Conservation (phyloP, 2,113 vertebrate genomes). For the Pteruthius melanotis region DNA sequence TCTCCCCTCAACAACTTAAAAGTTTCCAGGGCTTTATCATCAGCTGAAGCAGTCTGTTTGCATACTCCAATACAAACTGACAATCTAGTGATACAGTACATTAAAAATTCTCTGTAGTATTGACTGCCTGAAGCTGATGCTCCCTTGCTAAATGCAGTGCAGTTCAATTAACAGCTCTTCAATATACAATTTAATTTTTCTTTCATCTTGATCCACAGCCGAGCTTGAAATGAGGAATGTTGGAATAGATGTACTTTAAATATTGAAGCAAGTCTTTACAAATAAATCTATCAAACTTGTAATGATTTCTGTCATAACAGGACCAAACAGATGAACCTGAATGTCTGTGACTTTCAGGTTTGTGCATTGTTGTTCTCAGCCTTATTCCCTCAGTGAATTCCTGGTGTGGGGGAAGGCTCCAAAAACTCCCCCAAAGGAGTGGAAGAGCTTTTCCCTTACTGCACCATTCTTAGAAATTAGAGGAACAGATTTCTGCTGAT, state of each 20-base stretch:
- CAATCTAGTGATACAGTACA: conserved; percentile 70
- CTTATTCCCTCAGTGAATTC: neutral
- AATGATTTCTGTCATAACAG: conserved; percentile 78
- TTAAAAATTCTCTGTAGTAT: conserved; percentile 75
- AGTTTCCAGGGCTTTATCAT: conserved; percentile 52
- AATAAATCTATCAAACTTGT: conserved; percentile 76
- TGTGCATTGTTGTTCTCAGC: conserved; percentile 33
- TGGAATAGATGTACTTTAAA: conserved; percentile 77
- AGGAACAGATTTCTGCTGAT: neutral
- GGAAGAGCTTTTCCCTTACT: neutral
- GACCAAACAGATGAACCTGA: conserved; percentile 66
- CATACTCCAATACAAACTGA: conserved; percentile 73
- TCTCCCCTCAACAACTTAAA: conserved; percentile 9
- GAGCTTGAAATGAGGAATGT: conserved; percentile 74
- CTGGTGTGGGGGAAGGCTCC: neutral
- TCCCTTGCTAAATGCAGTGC: conserved; percentile 79
- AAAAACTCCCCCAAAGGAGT: neutral
- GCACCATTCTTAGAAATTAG: neutral
- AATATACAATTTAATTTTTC: conserved; percentile 85
- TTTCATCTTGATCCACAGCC: conserved; percentile 85
- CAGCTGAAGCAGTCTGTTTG: conserved; percentile 55
- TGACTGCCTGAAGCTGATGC: conserved; percentile 71
- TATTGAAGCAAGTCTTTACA: conserved; percentile 76
- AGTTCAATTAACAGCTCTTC: conserved; percentile 86
- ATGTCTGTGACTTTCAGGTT: conserved; percentile 6